Base-by-base conservation (phyloP, 2,888 invertebrate species). In the Tetramorium bicarinatum region DNA sequence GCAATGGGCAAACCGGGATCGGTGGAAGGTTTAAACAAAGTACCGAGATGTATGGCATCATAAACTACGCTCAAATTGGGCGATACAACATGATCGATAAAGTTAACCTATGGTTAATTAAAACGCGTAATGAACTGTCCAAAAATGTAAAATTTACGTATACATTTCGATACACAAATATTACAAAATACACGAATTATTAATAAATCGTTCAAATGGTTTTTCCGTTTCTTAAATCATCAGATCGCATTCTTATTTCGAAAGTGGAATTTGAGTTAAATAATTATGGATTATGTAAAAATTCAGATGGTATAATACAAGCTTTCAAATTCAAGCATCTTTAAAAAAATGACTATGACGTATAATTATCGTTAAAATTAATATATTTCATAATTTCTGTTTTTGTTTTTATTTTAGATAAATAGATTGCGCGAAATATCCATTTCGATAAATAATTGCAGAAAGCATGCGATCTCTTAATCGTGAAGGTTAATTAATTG, bases 111-210 rank as follows among this genome's bases (percentile, higher is more conserved):
- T 4, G 25, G 2, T 47, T 25, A 66, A 66, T 66, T 44, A 66
- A 66, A 66, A 25, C 44, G 9, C 15, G 25, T 44, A 66, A 66
- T 44, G 18, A 25, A 64, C n/a, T 7, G 4, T 38, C 21, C 29
- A 66, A 29, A 66, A 66, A 66, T 29, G 25, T 29, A 64, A 41
- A 64, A 64, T 64, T 62, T 34, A 15, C 29, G 9, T 41, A 2
- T 15, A 25, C 41, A 1, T 21, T 64, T 41, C 3, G 15, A 15
- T 13, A 21, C 25, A 44, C 2, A 34, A 34, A 34, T 34, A 34
- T 34, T 34, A 8, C 4, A 44, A 64, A 44, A 25, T 21, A 15
- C 11, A 29, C 21, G 21, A 64, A 41, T 64, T 3, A 21, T 21
- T 54, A 21, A 59, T 59, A 13, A 56, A 56, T 56, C 25, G 11